These are phyloP conservation scores for Anagyrus pseudococci DNA, from an alignment of 2,888 invertebrate species.

Conservation along the genomic window DNA sequence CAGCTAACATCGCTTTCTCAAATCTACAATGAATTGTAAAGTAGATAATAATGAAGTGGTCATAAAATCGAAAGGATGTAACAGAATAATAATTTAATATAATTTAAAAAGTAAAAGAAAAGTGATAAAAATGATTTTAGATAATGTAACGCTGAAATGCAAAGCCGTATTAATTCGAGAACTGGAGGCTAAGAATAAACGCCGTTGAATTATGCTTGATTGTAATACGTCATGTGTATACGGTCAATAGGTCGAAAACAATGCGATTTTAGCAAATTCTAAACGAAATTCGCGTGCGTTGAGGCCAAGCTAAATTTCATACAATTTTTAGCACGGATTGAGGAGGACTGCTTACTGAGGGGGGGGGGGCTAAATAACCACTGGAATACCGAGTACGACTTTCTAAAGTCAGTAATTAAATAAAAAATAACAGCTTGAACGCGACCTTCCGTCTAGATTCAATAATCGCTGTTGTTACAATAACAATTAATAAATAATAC, in stretches of 20 bases:
- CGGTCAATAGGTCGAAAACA: background rate
- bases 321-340: background rate
- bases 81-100: no score
- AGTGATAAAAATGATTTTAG: background rate
- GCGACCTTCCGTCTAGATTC: background rate
- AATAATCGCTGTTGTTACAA: background rate
- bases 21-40: no score
- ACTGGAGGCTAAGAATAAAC: slow-evolving; percentile 7
- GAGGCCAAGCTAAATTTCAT: background rate
- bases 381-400: background rate
- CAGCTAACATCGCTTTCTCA: no score
- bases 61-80: no score
- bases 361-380: no score
- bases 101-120: no score
- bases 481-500: background rate
- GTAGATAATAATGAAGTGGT: no score
- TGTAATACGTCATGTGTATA: background rate
- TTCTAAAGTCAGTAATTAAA: background rate
- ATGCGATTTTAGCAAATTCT: background rate
- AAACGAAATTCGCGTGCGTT: background rate
- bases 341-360: background rate
- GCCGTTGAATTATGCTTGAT: slow-evolving; percentile 7
- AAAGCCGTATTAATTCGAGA: slow-evolving; percentile 7
- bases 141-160: slow-evolving; percentile 2
- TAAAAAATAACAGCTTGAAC: background rate